Base-by-base conservation (phyloP, 1,140 invertebrate species). In the Aphelenchoides besseyi region DNA sequence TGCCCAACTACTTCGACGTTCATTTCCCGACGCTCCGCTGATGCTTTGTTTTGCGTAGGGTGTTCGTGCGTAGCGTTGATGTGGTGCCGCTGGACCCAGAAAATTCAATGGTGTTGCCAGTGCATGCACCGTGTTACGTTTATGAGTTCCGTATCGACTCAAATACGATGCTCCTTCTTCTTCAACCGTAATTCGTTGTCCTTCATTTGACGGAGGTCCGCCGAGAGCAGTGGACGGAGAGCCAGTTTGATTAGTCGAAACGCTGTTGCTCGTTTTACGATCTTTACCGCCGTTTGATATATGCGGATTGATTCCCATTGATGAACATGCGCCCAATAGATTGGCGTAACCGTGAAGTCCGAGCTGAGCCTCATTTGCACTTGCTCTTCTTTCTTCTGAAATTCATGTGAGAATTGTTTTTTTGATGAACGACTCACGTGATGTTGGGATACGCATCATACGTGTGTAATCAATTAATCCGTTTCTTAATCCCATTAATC, bases 341-440 rank as follows among this genome's bases (percentile, higher is more conserved):
- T 79, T 76, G 18, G 76, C 77, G 69, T 81, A 79, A 16, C 77
- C 69, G 33, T 79, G 68, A n/a, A 82, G 57, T 9, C 80, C 76
- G 28, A 79, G 54, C 32, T 79, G 64, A 12, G 78, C 78, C 72
- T 82, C 81, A 70, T 84, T 82, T 12, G 81, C 81, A 5, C 71
- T 74, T 12, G 81, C 82, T 54, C 81, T 57, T 3, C 81, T 72
- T 72, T 82, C 81, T 71, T 82, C 80, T 82, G 35, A 69, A 83
- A 64, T 18, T 28, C 3, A 54, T 16, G n/a, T 8, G 18, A 59
- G 55, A 33, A 59, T 18, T 33, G 32, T 23, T 59, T 33, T 5
- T 59, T 28, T 3, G 30, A 53, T 41, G 32, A 66, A 33, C 12
- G 1, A 1, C 55, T 59, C 36, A 66, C 63, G 63, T 2, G 30